These are phyloP conservation scores for Drosophila aldrichi DNA, from an alignment of 2,888 invertebrate species.

Conservation along the genomic window DNA sequence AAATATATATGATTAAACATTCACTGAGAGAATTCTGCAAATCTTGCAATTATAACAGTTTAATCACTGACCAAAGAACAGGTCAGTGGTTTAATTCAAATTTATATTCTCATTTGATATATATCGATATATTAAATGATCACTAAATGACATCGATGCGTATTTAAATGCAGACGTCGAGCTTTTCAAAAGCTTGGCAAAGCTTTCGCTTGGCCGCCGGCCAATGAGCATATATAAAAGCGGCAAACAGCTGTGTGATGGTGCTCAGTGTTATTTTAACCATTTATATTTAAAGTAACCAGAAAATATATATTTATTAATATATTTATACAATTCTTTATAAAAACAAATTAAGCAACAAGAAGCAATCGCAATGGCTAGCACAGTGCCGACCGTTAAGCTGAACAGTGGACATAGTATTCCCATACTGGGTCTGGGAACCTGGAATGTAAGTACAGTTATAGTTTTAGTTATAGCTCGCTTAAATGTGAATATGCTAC, in stretches of 20 bases:
- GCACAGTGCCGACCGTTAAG: constrained; percentile 86
- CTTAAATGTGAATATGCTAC: not conserved
- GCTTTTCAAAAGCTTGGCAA: constrained; percentile 23
- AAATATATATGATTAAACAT: not conserved
- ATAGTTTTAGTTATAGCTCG: not conserved
- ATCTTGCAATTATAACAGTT: not conserved
- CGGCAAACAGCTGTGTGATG: constrained; percentile 61
- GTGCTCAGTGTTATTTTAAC: constrained; percentile 35
- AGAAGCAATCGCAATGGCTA: constrained; percentile 46
- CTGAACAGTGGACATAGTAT: constrained; percentile 88
- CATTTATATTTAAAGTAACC: not conserved
- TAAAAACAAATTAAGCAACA: not conserved
- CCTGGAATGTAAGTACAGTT: constrained; percentile 88
- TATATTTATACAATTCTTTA: constrained; percentile 31
- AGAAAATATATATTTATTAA: not conserved
- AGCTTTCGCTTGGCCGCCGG: constrained; percentile 30
- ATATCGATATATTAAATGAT: constrained; percentile 34
- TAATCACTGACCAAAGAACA: no score
- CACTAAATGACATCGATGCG: constrained; percentile 23
- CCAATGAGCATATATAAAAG: constrained; percentile 60
- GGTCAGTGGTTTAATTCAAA: not conserved
- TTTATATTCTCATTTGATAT: not conserved
- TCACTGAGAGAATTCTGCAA: not conserved
- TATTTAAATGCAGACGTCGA: constrained; percentile 29
- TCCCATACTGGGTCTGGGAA: constrained; percentile 90